Evolutionary conservation across 1,140 invertebrate genomes (phyloP).

Genomic region (Ceratosolen solmsi): DNA sequence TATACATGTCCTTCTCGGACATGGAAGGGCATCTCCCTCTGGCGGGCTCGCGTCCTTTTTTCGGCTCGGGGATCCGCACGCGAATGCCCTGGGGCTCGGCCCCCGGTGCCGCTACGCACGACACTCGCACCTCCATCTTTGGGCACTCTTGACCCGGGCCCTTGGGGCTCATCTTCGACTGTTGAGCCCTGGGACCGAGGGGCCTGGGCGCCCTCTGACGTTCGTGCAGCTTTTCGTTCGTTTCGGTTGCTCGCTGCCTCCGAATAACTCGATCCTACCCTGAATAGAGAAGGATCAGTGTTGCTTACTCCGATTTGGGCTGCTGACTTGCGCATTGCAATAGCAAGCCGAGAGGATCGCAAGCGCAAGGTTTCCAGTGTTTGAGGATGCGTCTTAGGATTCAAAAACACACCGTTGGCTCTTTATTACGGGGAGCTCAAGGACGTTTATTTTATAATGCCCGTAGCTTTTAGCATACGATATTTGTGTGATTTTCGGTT

Average conservation of each 20-base stretch:
- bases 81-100: slow-evolving; percentile 66
- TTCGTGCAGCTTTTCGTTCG: slow-evolving; percentile 63
- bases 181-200: slow-evolving; percentile 37
- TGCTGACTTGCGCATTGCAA: no score
- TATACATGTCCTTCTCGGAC: slow-evolving; percentile 68
- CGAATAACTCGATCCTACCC: background rate
- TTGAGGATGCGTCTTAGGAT: no score
- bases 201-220: slow-evolving; percentile 68
- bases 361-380: no score
- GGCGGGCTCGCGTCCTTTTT: slow-evolving; percentile 13
- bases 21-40: slow-evolving; percentile 64
- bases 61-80: slow-evolving; percentile 68
- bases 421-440: no score
- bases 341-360: no score
- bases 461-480: no score
- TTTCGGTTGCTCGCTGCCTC: slow-evolving; percentile 44
- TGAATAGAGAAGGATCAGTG: background rate
- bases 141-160: slow-evolving; percentile 61
- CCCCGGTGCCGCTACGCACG: slow-evolving; percentile 65
- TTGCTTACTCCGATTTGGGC: background rate
- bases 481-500: no score
- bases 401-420: no score
- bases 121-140: slow-evolving; percentile 69
- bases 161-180: slow-evolving; percentile 67
- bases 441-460: no score